Evolutionary conservation across 2,888 invertebrate species (phyloP).

Genomic region (Caenorhabditis sp.): DNA sequence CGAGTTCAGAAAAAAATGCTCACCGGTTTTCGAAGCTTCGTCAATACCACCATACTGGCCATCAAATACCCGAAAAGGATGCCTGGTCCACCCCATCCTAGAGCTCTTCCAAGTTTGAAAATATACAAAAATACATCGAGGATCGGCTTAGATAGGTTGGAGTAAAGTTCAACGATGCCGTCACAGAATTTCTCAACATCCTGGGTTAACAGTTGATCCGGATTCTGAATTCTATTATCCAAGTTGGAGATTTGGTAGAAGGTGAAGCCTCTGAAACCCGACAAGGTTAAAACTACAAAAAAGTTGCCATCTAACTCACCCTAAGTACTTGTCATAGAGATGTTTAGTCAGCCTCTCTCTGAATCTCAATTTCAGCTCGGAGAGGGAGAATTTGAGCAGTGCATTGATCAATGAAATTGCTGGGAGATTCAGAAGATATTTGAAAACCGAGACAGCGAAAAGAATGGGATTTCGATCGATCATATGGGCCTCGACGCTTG

Average conservation of each 20-base stretch:
- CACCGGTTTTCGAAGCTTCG: slow-evolving; percentile 72
- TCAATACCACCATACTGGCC: slow-evolving; percentile 85
- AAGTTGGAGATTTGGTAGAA: slow-evolving; percentile 91
- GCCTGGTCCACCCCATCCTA: slow-evolving; percentile 87
- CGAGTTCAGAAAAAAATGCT: background rate
- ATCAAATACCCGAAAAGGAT: slow-evolving; percentile 87
- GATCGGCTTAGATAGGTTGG: slow-evolving; percentile 92
- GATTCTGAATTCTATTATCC: slow-evolving; percentile 92
- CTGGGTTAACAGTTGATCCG: slow-evolving; percentile 93
- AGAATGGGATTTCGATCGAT: slow-evolving; percentile 84
- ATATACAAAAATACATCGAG: slow-evolving; percentile 93
- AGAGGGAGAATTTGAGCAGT: slow-evolving; percentile 90
- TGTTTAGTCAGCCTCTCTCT: slow-evolving; percentile 86
- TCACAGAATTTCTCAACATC: slow-evolving; percentile 98
- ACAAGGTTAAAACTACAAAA: too few species aligned
- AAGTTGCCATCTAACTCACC: too few species aligned
- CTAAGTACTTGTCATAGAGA: slow-evolving; percentile 89
- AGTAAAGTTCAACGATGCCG: slow-evolving; percentile 91
- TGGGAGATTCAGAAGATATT: slow-evolving; percentile 86
- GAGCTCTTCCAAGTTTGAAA: slow-evolving; percentile 83
- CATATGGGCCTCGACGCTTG: slow-evolving; percentile 91
- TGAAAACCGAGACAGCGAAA: slow-evolving; percentile 81
- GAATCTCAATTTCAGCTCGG: slow-evolving; percentile 88
- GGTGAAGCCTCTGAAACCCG: slow-evolving; percentile 72
- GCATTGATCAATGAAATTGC: slow-evolving; percentile 92